These are phyloP conservation scores for Cyprinodon brontotheroides DNA, from an alignment of 2,113 vertebrate species.

Conservation along the genomic window DNA sequence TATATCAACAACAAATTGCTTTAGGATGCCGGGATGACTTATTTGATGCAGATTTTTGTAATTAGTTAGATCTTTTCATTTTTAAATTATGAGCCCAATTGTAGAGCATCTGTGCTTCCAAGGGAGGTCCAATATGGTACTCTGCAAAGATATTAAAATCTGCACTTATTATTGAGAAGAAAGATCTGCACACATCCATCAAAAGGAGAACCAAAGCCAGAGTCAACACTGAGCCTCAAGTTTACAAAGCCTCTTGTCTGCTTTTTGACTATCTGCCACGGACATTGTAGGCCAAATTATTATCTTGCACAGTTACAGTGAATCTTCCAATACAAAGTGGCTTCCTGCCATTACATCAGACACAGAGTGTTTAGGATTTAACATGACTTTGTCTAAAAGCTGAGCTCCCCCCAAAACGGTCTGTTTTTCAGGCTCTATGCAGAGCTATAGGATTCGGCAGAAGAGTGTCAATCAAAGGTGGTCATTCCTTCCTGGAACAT, in stretches of 20 bases:
- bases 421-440: slow-evolving; percentile 27
- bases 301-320: slow-evolving; percentile 36
- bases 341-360: slow-evolving; percentile 26
- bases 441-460: slow-evolving; percentile 14
- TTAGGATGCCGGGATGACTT: slow-evolving; percentile 15
- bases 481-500: not conserved
- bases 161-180: slow-evolving; percentile 43
- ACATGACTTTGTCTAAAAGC: slow-evolving; percentile 31
- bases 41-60: slow-evolving; percentile 60
- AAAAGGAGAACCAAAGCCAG: slow-evolving; percentile 11
- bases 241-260: slow-evolving; percentile 11
- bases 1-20: slow-evolving; percentile 24
- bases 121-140: slow-evolving; percentile 36
- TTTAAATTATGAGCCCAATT: slow-evolving; percentile 48
- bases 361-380: slow-evolving; percentile 20
- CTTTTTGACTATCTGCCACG: slow-evolving; percentile 22
- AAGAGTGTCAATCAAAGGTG: slow-evolving; percentile 20
- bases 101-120: slow-evolving; percentile 39
- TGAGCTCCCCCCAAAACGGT: slow-evolving; percentile 24
- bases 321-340: slow-evolving; percentile 33
- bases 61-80: slow-evolving; percentile 54
- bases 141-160: slow-evolving; percentile 55
- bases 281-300: slow-evolving; percentile 33
- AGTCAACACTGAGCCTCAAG: slow-evolving; percentile 16
- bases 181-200: slow-evolving; percentile 48